phyloP scores from a whole-genome alignment of 2,888 invertebrate genomes.

The Mesochorus sp. region DNA sequence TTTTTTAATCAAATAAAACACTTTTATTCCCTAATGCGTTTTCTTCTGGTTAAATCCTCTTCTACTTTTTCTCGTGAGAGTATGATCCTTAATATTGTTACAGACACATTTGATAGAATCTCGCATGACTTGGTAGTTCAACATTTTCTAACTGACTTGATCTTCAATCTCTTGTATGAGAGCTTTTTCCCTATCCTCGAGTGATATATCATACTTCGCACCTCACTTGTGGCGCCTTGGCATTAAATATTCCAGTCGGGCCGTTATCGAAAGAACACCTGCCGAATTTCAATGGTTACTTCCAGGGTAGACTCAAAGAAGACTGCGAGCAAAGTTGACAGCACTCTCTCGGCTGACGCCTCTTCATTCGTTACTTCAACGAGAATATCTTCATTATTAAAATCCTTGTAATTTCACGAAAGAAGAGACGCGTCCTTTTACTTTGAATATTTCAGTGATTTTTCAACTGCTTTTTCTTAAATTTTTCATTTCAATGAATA shows the following conservation, averaged over 20 bases:
- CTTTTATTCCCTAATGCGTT: too few species aligned
- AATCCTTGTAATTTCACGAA: not conserved
- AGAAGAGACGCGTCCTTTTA: not conserved
- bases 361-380: constrained; percentile 31
- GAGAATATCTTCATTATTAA: not conserved
- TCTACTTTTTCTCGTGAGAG: too few species aligned
- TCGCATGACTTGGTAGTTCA: constrained; percentile 35
- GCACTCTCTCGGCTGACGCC: constrained; percentile 31
- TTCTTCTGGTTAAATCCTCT: too few species aligned
- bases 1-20: too few species aligned
- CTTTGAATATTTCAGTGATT: too few species aligned
- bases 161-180: constrained; percentile 45
- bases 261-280: constrained; percentile 77
- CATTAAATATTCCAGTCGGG: constrained; percentile 80
- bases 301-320: constrained; percentile 25
- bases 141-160: constrained; percentile 36
- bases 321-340: constrained; percentile 49
- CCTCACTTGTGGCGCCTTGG: constrained; percentile 60
- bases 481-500: too few species aligned
- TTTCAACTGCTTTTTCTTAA: too few species aligned
- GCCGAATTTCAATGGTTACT: constrained; percentile 76
- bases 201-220: constrained; percentile 48
- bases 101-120: not conserved
- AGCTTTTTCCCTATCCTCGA: constrained; percentile 46
- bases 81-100: too few species aligned